Evolutionary conservation across 37 sponge, comb jelly and placozoan genomes (phyloP).

Genomic region (Oscarella lobularis): DNA sequence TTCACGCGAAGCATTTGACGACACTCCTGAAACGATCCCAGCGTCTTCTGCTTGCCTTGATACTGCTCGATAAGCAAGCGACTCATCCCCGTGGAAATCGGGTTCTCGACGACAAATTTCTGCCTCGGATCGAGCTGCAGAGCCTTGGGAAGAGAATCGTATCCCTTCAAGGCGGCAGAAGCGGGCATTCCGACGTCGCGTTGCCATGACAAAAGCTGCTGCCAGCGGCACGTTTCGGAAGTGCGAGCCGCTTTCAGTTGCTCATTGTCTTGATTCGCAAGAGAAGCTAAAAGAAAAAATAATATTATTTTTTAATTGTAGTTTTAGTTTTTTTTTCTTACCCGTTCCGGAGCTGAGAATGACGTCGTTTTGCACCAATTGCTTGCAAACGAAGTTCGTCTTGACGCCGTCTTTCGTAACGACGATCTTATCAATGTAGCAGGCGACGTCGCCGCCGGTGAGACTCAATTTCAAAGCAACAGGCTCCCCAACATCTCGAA

Average conservation of each 20-base stretch:
- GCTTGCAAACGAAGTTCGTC: neutral
- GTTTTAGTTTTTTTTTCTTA: neutral
- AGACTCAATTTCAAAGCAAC: too few species aligned
- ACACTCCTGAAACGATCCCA: neutral
- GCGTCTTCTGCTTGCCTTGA: neutral
- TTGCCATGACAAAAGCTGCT: neutral
- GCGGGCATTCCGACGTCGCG: neutral
- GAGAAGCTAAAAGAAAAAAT: neutral
- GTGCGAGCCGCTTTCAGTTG: neutral
- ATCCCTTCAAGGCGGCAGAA: neutral
- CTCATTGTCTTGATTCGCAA: neutral
- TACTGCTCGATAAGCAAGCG: neutral
- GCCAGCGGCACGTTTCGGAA: neutral
- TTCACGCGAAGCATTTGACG: neutral
- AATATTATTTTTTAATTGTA: neutral
- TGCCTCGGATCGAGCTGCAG: neutral
- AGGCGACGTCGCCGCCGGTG: neutral
- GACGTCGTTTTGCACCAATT: neutral
- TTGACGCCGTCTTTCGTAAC: neutral
- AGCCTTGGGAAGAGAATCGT: neutral
- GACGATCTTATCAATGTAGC: neutral
- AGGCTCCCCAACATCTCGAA: too few species aligned
- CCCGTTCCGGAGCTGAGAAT: neutral
- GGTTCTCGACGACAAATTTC: neutral
- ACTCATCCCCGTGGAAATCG: neutral